A percentile compares a stretch with the other conserved stretches of the same genome.
These are phyloP conservation scores for Molanna angustata DNA, from an alignment of 2,888 invertebrate genomes.

Conservation along the genomic window DNA sequence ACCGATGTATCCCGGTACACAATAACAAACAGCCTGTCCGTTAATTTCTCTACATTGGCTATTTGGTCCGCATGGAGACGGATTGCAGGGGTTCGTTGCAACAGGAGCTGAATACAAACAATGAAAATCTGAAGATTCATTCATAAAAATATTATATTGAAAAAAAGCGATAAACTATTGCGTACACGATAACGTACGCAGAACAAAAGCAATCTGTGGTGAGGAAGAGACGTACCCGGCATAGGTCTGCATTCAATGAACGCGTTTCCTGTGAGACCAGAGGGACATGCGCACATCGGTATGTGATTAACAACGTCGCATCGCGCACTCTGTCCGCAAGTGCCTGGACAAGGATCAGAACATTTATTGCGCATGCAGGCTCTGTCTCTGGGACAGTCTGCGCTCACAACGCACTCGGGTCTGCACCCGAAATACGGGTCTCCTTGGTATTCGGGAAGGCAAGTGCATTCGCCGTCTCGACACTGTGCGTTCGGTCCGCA, in stretches of 20 bases:
- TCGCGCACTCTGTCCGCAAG: constrained; percentile 67
- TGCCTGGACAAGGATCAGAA: constrained; percentile 71
- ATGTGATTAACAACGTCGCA: constrained; percentile 74
- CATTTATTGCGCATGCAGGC: constrained; percentile 71
- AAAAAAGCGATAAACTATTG: too few species aligned
- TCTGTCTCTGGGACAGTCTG: constrained; percentile 65
- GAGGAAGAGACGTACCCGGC: constrained; percentile 15
- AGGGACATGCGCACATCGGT: constrained; percentile 69
- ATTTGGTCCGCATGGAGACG: constrained; percentile 67
- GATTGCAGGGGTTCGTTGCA: constrained; percentile 57
- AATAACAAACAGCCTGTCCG: constrained; percentile 62
- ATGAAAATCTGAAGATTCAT: not conserved
- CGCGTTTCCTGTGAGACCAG: constrained; percentile 68
- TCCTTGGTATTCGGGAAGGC: constrained; percentile 70
- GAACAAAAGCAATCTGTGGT: too few species aligned
- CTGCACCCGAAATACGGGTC: constrained; percentile 76
- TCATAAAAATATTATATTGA: too few species aligned
- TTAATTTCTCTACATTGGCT: constrained; percentile 59
- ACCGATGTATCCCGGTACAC: constrained; percentile 61
- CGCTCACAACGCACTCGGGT: constrained; percentile 72
- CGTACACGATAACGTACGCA: too few species aligned
- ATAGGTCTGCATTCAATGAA: constrained; percentile 55
- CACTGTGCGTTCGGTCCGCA: constrained; percentile 76
- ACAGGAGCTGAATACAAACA: constrained; percentile 35
- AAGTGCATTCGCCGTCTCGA: constrained; percentile 65